Evolutionary conservation across 2,797 vertebrate species (phyloP), one percentile per base, ranked within the genome.

Genomic region (Mico argentatus): DNA sequence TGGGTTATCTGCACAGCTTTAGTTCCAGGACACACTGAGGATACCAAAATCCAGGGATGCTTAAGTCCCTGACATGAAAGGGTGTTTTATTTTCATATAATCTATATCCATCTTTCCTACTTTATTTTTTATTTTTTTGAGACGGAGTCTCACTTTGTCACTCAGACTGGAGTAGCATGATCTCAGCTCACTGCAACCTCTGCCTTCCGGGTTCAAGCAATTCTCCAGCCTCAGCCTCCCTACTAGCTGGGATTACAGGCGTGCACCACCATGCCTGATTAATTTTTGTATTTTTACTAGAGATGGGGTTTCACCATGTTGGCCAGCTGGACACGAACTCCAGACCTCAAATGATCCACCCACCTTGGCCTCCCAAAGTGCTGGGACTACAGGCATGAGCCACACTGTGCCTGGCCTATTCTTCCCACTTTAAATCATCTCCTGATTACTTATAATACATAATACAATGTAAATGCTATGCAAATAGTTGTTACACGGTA

Each of bases 261-360:
- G 0, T 67, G 33, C 7, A 2, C 15, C 64, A 67, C 7, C 33
- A 19, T 0, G 15, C 33, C 64, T 4, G 3, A 8, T 2, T 67
- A 67, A n/a, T 67, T 19, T 67, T 67, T 67, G 33, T 67, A 67
- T 67, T 67, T 67, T 67, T 67, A 67, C 33, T n/a, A n/a, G 64
- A 67, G 64, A 67, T 8, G 15, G 64, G 64, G 64, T 67, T 33
- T 67, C 64, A 67, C 15, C 64, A n/a, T 19, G 64, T 67, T n/a
- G 15, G 33, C 33, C 64, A n/a, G 64, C 64, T 67, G 64, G 15
- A n/a, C 64, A n/a, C 7, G 33, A 67, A 67, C 64, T 67, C 33
- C 33, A n/a, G 15, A 67, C 64, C 64, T 67, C 33, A 67, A 67
- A n/a, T 67, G 64, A 67, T 67, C 64, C 64, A 67, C 64, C 33